A percentile compares a stretch with the other conserved stretches of the same genome.
Conservation (phyloP, 1,140 invertebrate species). For the Heliconius hermathena region DNA sequence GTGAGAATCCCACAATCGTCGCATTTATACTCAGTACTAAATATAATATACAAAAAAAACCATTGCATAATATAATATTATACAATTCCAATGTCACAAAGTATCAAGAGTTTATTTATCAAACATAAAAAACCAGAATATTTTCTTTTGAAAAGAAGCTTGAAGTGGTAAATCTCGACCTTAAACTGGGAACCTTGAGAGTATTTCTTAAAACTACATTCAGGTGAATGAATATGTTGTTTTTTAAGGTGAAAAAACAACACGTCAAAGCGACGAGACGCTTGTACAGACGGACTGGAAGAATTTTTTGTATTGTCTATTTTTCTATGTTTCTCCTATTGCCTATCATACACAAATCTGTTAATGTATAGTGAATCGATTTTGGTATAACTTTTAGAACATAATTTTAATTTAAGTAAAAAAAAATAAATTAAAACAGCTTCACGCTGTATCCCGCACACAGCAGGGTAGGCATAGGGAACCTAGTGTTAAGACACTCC, state of each 20-base stretch:
- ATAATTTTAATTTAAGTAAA: no score
- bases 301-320: not conserved
- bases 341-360: no score
- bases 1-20: no score
- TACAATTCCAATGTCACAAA: not conserved
- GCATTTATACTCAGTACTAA: no score
- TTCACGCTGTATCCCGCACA: no score
- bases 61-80: not conserved
- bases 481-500: no score
- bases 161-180: slow-evolving; percentile 38
- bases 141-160: slow-evolving; percentile 32
- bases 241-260: slow-evolving; percentile 36
- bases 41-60: no score
- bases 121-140: slow-evolving; percentile 17
- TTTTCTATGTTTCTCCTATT: no score
- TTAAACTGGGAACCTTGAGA: slow-evolving; percentile 44
- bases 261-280: slow-evolving; percentile 27
- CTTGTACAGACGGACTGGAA: not conserved
- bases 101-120: slow-evolving; percentile 10
- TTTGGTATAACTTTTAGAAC: no score
- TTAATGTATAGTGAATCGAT: no score
- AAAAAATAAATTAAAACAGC: no score
- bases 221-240: slow-evolving; percentile 31
- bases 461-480: no score
- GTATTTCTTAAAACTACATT: slow-evolving; percentile 36